Percentiles rank a stretch among this genome's conserved stretches.
Evolutionary conservation across 2,888 invertebrate genomes (phyloP).

Genomic region (Mesochorus sp.): DNA sequence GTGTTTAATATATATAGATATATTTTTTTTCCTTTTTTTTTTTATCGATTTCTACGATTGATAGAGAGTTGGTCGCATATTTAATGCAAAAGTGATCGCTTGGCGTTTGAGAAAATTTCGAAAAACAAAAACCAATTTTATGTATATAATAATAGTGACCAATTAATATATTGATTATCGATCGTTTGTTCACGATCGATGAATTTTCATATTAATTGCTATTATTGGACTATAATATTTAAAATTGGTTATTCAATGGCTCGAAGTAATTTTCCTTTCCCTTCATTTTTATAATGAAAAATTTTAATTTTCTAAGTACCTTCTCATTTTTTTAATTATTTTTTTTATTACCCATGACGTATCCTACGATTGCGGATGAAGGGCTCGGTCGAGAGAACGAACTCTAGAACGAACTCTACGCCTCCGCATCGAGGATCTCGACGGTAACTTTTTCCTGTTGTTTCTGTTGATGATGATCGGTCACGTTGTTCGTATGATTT

Average conservation of each 20-base stretch:
- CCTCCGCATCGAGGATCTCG: slow-evolving; percentile 88
- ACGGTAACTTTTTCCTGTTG: slow-evolving; percentile 88
- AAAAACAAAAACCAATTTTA: neutral
- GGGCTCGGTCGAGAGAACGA: slow-evolving; percentile 59
- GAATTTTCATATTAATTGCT: too few relatives aligned
- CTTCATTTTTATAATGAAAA: neutral
- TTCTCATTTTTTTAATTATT: slow-evolving; percentile 6
- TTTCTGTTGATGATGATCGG: slow-evolving; percentile 69
- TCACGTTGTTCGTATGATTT: slow-evolving; percentile 71
- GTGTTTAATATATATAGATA: too few relatives aligned
- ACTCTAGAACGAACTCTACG: slow-evolving; percentile 81
- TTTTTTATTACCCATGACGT: neutral
- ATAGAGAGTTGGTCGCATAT: neutral
- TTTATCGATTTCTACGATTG: neutral
- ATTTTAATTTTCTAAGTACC: slow-evolving; percentile 10
- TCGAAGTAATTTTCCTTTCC: slow-evolving; percentile 4
- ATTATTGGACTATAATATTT: too few relatives aligned
- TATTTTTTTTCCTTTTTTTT: neutral
- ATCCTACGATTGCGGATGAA: slow-evolving; percentile 62
- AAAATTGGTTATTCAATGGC: slow-evolving; percentile 27
- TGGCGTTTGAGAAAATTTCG: neutral
- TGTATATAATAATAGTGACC: too few relatives aligned
- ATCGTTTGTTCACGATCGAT: too few relatives aligned
- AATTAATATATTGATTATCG: too few relatives aligned
- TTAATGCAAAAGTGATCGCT: neutral